Conservation (phyloP, 2,797 vertebrate species). For the Periophthalmus magnuspinnatus region DNA sequence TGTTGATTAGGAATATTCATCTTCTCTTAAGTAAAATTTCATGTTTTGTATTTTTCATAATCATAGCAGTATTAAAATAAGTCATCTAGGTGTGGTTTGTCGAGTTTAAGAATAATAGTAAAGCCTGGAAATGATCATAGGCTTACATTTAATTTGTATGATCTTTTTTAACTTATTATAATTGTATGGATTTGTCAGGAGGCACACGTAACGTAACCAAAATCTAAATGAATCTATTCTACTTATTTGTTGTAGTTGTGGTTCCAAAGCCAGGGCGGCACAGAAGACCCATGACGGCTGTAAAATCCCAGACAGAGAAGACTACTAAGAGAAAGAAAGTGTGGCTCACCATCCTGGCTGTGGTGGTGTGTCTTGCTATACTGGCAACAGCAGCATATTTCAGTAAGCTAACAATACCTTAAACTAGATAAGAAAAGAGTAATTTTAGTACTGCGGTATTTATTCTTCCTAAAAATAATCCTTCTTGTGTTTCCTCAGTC, state of each 20-base stretch:
- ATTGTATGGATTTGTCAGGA: background rate
- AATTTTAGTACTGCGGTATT: too few relatives aligned
- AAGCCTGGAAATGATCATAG: background rate
- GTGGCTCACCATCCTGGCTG: slow-evolving; percentile 55
- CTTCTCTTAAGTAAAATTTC: background rate
- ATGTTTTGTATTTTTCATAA: background rate
- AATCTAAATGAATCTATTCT: background rate
- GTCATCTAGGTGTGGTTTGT: background rate
- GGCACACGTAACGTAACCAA: background rate
- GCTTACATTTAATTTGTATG: background rate
- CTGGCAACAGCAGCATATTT: slow-evolving; percentile 71
- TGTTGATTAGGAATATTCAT: too few relatives aligned
- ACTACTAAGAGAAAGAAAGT: slow-evolving; percentile 31
- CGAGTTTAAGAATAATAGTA: background rate
- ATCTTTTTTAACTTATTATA: background rate
- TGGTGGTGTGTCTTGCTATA: slow-evolving; percentile 66
- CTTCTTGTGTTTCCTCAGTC: slow-evolving; percentile 68
- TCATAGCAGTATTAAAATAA: background rate
- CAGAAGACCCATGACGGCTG: slow-evolving; percentile 69
- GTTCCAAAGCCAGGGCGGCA: slow-evolving; percentile 61
- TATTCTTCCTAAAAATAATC: background rate
- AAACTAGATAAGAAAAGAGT: background rate
- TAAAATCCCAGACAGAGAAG: slow-evolving; percentile 39
- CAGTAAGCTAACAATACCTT: slow-evolving; percentile 61
- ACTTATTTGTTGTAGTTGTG: slow-evolving; percentile 25